Evolutionary conservation across 2,888 invertebrate species (phyloP), one percentile per base, ranked within the genome.

Genomic region (Mesoligia furuncula): DNA sequence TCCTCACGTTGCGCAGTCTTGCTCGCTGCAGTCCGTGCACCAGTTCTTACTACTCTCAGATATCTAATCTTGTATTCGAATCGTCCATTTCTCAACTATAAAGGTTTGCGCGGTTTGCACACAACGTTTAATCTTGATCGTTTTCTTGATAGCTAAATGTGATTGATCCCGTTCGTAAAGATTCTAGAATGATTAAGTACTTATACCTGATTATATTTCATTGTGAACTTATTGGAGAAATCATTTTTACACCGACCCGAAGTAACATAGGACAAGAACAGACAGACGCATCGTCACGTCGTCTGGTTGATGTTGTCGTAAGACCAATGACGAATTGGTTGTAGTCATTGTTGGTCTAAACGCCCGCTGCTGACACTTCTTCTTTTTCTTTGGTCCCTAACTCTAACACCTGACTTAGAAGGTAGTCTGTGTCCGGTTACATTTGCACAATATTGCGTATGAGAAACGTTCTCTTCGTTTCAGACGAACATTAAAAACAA

Each of bases 1-100:
- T n/a, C 7, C n/a, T 7, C 15, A 20, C 9, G 20, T 73, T 65
- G 68, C 73, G 68, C 36, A 82, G 78, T 54, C 9, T 5, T 51
- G n/a, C 71, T 39, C 45, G 7, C n/a, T 15, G 20, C 62, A 15
- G n/a, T 31, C 70, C 39, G 42, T 20, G 64, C 13, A 15, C 27
- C 59, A 69, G 31, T 42, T 57, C 62, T 9, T 5, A 42, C n/a
- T 62, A 54, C 42, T 62, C 67, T 45, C n/a, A 24, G 20, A 54
- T 73, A 36, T 59, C 51, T 64, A 54, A 73, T 84, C 83, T 62
- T 24, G 36, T n/a, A 62, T 66, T 70, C 20, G 64, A 67, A 71
- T 71, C 83, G 20, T 27, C 15, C n/a, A 62, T 72, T 79, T 54
- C 84, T 72, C 42, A 82, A 83, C n/a, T 48, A 9, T 65, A 45